Conservation (phyloP, 1,140 invertebrate genomes). For the Bombus pyrosoma region DNA sequence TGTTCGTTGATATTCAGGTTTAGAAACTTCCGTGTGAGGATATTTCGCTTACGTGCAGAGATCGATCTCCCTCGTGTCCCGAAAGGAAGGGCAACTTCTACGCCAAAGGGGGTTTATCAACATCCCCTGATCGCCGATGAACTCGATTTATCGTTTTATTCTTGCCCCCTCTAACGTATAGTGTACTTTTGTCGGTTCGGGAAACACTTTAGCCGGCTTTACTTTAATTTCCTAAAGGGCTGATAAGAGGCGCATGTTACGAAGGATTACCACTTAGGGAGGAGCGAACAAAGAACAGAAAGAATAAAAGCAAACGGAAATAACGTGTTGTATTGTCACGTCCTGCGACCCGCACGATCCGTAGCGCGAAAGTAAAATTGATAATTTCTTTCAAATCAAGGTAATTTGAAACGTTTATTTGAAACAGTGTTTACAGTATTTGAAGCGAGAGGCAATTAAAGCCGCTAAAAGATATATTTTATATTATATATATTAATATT, state of each 20-base stretch:
- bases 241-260: background rate
- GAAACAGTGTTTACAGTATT: no score
- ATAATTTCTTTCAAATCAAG: no score
- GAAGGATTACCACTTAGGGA: no score
- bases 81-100: background rate
- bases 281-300: accelerated
- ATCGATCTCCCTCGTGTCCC: background rate
- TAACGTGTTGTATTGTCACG: no score
- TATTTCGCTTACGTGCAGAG: background rate
- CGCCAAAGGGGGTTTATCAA: no score
- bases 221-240: background rate
- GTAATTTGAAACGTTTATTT: no score
- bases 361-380: no score
- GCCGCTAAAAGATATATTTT: no score
- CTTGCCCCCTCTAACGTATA: background rate
- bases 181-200: background rate
- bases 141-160: background rate
- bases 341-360: no score
- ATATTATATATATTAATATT: no score
- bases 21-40: slow-evolving; percentile 25
- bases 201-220: background rate
- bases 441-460: no score
- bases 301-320: background rate
- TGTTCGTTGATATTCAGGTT: background rate
- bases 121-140: background rate